Evolutionary conservation across 2,888 invertebrate genomes (phyloP).

Genomic region (Crioceris asparagi): DNA sequence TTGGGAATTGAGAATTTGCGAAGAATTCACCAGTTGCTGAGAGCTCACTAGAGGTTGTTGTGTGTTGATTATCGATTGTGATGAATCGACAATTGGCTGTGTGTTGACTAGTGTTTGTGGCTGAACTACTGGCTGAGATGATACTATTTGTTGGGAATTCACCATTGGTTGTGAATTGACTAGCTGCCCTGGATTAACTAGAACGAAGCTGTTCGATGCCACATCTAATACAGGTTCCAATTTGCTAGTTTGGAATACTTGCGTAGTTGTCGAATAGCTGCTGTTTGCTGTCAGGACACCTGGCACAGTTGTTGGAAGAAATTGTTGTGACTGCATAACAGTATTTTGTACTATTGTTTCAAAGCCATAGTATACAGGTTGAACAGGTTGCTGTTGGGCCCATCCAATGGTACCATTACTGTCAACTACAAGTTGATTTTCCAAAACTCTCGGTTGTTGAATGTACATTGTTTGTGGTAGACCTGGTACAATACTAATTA

Average conservation of each 20-base stretch:
- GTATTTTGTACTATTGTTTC: conserved; percentile 83
- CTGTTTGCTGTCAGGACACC: conserved; percentile 71
- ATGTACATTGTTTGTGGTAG: conserved; percentile 34
- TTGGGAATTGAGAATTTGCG: conserved; percentile 9
- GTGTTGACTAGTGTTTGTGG: conserved; percentile 15
- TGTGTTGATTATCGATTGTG: conserved; percentile 15
- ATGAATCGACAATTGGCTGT: conserved; percentile 14
- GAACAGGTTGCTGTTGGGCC: conserved; percentile 35
- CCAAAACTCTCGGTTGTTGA: conserved; percentile 32
- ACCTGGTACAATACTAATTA: conserved; percentile 33
- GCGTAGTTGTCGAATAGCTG: conserved; percentile 75
- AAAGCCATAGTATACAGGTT: conserved; percentile 66
- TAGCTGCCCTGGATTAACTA: conserved; percentile 53
- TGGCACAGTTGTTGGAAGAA: conserved; percentile 70
- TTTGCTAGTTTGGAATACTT: conserved; percentile 77
- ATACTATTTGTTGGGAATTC: conserved; percentile 14
- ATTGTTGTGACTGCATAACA: conserved; percentile 82
- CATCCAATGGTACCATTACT: conserved; percentile 35
- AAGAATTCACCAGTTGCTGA: conserved; percentile 12
- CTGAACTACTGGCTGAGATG: conserved; percentile 13
- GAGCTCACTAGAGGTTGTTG: conserved; percentile 12
- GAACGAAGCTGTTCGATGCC: conserved; percentile 55
- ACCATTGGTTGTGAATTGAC: conserved; percentile 28
- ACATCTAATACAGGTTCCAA: conserved; percentile 72
- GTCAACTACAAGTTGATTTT: conserved; percentile 34